Conservation (phyloP, 2,113 vertebrate species). For the Channa argus region DNA sequence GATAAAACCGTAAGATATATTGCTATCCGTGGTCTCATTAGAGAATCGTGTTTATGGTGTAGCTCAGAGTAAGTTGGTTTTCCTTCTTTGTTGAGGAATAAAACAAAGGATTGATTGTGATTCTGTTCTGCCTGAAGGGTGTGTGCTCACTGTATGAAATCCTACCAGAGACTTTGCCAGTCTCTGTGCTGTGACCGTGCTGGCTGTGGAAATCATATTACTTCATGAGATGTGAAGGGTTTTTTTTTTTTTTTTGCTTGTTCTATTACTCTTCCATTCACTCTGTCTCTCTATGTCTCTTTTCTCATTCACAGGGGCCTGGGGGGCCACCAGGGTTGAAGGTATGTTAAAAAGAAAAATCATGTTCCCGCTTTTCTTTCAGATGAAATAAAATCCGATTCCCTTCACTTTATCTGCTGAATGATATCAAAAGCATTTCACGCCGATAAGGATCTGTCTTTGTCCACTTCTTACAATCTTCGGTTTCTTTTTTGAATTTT, state of each 20-base stretch:
- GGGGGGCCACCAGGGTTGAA: constrained; percentile 92
- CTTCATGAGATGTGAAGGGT: constrained; percentile 74
- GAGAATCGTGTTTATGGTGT: constrained; percentile 45
- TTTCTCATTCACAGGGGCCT: constrained; percentile 87
- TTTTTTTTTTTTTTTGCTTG: constrained; percentile 24
- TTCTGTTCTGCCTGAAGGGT: constrained; percentile 58
- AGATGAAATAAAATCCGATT: constrained; percentile 18
- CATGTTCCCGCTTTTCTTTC: constrained; percentile 19
- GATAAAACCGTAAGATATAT: constrained; percentile 47
- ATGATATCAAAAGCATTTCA: constrained; percentile 1
- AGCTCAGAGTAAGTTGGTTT: constrained; percentile 35
- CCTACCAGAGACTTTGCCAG: constrained; percentile 65
- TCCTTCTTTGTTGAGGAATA: constrained; percentile 36
- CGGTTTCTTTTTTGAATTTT: too few species aligned
- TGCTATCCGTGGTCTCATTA: constrained; percentile 57
- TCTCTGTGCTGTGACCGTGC: constrained; percentile 71
- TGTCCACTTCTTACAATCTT: not conserved
- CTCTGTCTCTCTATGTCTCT: constrained; percentile 20
- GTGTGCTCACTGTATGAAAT: constrained; percentile 65
- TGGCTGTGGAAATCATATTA: constrained; percentile 79
- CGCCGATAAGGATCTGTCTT: not conserved
- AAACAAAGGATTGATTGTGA: constrained; percentile 71
- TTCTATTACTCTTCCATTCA: constrained; percentile 25
- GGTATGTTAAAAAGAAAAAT: constrained; percentile 83
- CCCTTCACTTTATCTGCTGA: not conserved